These are phyloP conservation scores for Pontoporia blainvillei DNA, from an alignment of 2,113 vertebrate genomes.

Conservation along the genomic window DNA sequence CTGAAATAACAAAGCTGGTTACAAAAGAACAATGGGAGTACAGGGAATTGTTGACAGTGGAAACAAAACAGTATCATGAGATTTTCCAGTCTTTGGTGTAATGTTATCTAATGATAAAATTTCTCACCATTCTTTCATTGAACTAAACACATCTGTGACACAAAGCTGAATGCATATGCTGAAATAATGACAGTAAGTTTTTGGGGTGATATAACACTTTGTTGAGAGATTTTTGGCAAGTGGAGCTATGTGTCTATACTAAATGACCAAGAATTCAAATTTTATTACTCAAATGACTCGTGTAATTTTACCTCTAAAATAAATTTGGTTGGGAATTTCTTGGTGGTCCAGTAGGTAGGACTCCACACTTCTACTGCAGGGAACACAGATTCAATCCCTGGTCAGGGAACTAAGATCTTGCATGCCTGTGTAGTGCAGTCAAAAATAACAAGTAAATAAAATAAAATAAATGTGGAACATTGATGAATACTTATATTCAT, in stretches of 20 bases:
- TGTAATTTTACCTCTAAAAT: neutral
- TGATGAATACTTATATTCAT: neutral
- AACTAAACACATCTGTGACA: neutral
- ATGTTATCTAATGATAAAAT: conserved; percentile 59
- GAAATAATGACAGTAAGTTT: neutral
- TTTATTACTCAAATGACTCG: neutral
- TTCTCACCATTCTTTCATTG: conserved; percentile 32
- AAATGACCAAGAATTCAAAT: neutral
- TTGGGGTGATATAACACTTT: neutral
- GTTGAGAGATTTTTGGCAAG: neutral
- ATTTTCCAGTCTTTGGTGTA: conserved; percentile 63
- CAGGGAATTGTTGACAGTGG: conserved; percentile 67
- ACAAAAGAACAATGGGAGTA: conserved; percentile 64
- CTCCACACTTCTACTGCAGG: neutral
- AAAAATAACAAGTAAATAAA: neutral
- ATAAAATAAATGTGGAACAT: neutral
- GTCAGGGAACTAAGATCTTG: neutral
- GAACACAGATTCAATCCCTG: neutral
- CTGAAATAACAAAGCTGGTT: conserved; percentile 75
- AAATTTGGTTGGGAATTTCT: neutral
- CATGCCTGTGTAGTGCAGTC: neutral
- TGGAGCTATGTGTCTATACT: neutral
- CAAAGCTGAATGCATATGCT: neutral
- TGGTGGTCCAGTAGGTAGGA: neutral
- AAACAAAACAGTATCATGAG: conserved; percentile 59